These are phyloP conservation scores for Scaptomyza montana DNA, from an alignment of 1,140 invertebrate species.

Conservation along the genomic window DNA sequence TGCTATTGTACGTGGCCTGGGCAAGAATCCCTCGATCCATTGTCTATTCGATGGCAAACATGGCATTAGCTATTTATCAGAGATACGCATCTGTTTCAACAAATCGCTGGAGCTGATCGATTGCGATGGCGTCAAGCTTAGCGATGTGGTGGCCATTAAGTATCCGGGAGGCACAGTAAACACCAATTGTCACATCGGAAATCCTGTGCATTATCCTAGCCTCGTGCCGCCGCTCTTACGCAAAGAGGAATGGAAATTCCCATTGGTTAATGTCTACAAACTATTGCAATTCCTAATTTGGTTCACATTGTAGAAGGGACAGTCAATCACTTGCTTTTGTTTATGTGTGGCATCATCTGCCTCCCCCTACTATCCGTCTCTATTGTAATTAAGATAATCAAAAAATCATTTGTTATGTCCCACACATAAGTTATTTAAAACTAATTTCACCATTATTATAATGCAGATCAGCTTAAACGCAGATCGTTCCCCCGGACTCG, in stretches of 20 bases:
- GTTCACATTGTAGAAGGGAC: constrained; percentile 84
- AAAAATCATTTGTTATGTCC: constrained; percentile 22
- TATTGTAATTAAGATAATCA: constrained; percentile 13
- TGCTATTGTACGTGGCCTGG: constrained; percentile 85
- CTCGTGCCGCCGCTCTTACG: constrained; percentile 70
- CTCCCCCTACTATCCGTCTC: neutral
- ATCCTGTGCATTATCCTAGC: constrained; percentile 86
- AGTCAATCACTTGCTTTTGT: neutral
- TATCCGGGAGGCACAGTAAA: constrained; percentile 82
- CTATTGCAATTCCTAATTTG: constrained; percentile 85
- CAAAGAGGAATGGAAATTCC: constrained; percentile 72
- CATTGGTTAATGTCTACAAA: constrained; percentile 85
- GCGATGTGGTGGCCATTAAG: constrained; percentile 57
- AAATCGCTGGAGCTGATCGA: constrained; percentile 86
- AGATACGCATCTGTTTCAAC: constrained; percentile 88
- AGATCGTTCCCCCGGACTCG: neutral
- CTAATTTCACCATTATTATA: constrained; percentile 10
- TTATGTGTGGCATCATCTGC: neutral
- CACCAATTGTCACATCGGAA: constrained; percentile 86
- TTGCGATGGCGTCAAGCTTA: constrained; percentile 85
- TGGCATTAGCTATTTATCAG: constrained; percentile 85
- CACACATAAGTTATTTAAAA: constrained; percentile 8
- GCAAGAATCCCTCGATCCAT: constrained; percentile 87
- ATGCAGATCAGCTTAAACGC: neutral
- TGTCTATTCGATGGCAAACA: constrained; percentile 86